Conservation (phyloP, 2,888 invertebrate species). For the Drosophila melanosoma region DNA sequence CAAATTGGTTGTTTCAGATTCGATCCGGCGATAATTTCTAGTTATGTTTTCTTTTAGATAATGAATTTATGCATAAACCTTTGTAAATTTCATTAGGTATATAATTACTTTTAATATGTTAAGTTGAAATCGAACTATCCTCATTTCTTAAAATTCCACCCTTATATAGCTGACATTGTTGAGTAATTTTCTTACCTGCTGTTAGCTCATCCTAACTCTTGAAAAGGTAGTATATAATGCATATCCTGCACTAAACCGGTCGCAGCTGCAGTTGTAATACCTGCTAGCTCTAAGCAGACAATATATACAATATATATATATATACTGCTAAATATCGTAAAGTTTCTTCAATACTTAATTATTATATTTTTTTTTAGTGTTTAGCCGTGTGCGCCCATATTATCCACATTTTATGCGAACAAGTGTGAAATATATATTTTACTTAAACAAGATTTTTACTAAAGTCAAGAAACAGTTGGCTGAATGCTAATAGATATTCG, state of each 20-base stretch:
- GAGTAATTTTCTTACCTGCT: background rate
- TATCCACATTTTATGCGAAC: background rate
- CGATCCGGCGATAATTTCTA: constrained; percentile 7
- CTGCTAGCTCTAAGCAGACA: background rate
- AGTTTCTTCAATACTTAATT: no score
- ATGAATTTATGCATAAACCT: background rate
- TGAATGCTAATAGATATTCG: background rate
- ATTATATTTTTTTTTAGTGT: no score
- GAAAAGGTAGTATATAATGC: background rate
- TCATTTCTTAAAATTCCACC: background rate
- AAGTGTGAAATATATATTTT: background rate
- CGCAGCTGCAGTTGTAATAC: background rate
- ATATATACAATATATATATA: no score
- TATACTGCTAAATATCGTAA: no score
- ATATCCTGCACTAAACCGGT: background rate
- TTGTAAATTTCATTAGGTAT: background rate
- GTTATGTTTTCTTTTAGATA: background rate
- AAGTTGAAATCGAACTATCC: background rate
- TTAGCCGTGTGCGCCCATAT: background rate
- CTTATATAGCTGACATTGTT: background rate
- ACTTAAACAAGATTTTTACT: background rate
- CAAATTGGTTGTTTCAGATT: background rate
- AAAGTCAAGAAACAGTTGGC: background rate
- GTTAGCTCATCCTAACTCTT: background rate
- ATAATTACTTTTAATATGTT: background rate